Evolutionary conservation across 2,113 vertebrate species (phyloP).

Genomic region (Pteronura brasiliensis): DNA sequence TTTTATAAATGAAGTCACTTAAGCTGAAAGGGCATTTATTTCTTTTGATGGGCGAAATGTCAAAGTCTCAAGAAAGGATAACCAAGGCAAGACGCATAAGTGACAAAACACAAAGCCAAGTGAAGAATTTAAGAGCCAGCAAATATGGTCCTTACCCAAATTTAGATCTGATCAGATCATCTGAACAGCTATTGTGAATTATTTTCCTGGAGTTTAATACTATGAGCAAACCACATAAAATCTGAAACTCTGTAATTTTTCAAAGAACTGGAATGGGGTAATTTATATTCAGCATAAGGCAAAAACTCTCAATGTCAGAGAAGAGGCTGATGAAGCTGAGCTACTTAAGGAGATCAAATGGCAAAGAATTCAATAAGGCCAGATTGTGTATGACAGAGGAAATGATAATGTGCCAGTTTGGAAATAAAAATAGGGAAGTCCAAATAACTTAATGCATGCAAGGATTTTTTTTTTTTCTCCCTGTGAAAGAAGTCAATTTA

Average conservation of each 20-base stretch:
- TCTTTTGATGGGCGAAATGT: background rate
- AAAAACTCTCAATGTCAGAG: slow-evolving; percentile 67
- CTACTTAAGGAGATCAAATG: slow-evolving; percentile 4
- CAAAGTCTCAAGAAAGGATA: background rate
- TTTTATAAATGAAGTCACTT: background rate
- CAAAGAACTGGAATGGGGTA: background rate
- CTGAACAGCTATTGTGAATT: background rate
- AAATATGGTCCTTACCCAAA: background rate
- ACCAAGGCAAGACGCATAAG: background rate
- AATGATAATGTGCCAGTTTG: slow-evolving; percentile 38
- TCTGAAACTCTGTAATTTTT: slow-evolving; percentile 35
- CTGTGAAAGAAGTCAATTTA: background rate
- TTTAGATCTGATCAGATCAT: background rate
- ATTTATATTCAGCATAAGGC: slow-evolving; percentile 64
- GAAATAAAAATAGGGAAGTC: slow-evolving; percentile 41
- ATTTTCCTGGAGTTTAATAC: background rate
- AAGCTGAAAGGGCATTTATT: background rate
- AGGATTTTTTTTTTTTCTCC: background rate
- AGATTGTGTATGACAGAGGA: slow-evolving; percentile 29
- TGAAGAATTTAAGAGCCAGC: background rate
- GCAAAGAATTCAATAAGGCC: slow-evolving; percentile 48
- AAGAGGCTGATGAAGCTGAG: slow-evolving; percentile 1
- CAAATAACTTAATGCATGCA: slow-evolving; percentile 39
- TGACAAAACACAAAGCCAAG: background rate
- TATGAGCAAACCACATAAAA: background rate